Conservation (phyloP, 2,888 invertebrate genomes). For the Apantesis nais region DNA sequence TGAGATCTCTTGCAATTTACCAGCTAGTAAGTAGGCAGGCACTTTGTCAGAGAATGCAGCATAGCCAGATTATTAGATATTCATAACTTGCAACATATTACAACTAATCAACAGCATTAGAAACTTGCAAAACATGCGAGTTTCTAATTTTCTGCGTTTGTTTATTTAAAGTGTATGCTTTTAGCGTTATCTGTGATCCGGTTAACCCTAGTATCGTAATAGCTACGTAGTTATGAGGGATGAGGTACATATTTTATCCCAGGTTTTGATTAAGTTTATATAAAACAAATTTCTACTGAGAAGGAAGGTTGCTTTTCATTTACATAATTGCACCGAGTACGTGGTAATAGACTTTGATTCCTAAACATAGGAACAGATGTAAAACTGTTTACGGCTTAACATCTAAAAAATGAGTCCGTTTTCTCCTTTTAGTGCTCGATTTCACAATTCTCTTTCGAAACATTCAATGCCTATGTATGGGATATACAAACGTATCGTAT, state of each 20-base stretch:
- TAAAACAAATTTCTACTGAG: not conserved
- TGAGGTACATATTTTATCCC: not conserved
- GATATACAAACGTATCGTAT: conserved; percentile 24
- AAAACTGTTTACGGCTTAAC: not conserved
- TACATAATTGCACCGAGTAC: not conserved
- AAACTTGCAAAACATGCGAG: conserved; percentile 65
- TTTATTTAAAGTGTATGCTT: conserved; percentile 46
- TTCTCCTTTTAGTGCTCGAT: not conserved
- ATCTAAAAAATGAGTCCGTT: not conserved
- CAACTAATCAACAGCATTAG: conserved; percentile 60
- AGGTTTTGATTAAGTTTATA: not conserved
- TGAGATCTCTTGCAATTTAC: conserved; percentile 82
- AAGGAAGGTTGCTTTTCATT: not conserved
- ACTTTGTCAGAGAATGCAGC: conserved; percentile 75
- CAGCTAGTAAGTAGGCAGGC: conserved; percentile 63
- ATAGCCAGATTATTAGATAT: conserved; percentile 76
- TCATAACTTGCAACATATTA: conserved; percentile 75
- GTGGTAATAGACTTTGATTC: not conserved
- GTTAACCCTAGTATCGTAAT: conserved; percentile 27
- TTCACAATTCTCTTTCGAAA: conserved; percentile 8
- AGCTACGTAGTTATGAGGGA: conserved; percentile 20
- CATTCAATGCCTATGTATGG: conserved; percentile 9
- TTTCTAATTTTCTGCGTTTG: conserved; percentile 69
- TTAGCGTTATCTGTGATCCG: conserved; percentile 40
- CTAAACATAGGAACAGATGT: not conserved